These are phyloP conservation scores for Orchesella flavescens DNA, from an alignment of 2,888 invertebrate species.

Conservation along the genomic window DNA sequence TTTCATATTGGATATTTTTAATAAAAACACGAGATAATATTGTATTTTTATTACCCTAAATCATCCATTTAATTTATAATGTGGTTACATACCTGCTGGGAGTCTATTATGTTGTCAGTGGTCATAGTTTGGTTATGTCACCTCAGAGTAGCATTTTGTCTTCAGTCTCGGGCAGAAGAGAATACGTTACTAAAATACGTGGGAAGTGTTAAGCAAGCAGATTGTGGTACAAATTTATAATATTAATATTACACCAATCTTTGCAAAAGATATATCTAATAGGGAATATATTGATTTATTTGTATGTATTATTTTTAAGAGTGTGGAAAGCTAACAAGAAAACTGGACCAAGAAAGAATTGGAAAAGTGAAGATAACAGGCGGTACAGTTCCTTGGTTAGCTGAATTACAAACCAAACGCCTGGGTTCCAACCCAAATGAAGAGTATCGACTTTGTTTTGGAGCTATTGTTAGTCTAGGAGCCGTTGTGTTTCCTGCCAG, in stretches of 20 bases:
- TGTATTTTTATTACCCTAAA: no score
- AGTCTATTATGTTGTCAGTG: not conserved
- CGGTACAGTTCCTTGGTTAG: constrained; percentile 41
- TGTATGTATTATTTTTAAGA: constrained; percentile 9
- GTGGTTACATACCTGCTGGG: no score
- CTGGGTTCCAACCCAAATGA: not conserved
- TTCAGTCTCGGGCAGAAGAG: no score
- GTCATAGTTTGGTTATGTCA: not conserved
- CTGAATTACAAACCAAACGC: constrained; percentile 31
- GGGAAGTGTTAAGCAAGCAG: not conserved
- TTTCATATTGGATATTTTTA: not conserved
- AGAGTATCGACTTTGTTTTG: constrained; percentile 39
- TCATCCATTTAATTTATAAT: no score
- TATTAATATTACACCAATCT: no score
- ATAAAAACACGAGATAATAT: no score
- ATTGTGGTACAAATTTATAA: not conserved
- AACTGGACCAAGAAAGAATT: constrained; percentile 35
- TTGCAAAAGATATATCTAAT: no score
- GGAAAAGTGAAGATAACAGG: constrained; percentile 34
- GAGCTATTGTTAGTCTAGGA: constrained; percentile 23
- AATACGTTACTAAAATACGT: no score
- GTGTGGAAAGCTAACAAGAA: constrained; percentile 45
- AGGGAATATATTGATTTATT: not conserved
- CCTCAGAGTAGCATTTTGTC: no score
- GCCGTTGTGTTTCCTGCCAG: constrained; percentile 43